phyloP scores from a whole-genome alignment of 2,797 vertebrate genomes.

The Sebastes hubbsi region DNA sequence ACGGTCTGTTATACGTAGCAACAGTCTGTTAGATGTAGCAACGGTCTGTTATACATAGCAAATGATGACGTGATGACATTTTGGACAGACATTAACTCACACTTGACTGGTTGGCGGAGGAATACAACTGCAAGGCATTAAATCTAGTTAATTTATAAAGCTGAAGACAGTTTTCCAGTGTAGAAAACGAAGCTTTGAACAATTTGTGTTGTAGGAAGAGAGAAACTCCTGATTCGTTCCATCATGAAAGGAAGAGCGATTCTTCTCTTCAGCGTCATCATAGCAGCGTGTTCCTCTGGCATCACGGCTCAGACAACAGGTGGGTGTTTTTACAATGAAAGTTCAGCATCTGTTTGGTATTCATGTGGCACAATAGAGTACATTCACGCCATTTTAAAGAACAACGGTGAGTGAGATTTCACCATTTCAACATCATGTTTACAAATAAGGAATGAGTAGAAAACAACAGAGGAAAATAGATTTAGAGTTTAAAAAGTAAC shows the following conservation, averaged over 20 bases:
- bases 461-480: too few species aligned
- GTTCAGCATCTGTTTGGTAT: not conserved
- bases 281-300: slow-evolving; percentile 32
- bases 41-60: too few species aligned
- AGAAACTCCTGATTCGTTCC: not conserved
- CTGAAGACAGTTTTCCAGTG: not conserved
- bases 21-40: too few species aligned
- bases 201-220: not conserved
- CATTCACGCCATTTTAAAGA: not conserved
- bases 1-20: too few species aligned
- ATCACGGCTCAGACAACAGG: slow-evolving; percentile 52
- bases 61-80: too few species aligned
- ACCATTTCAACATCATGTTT: too few species aligned
- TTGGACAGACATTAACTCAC: too few species aligned
- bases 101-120: too few species aligned
- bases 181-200: not conserved
- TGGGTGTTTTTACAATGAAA: not conserved
- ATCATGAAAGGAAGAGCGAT: slow-evolving; percentile 51
- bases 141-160: too few species aligned
- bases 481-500: too few species aligned
- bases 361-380: not conserved
- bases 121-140: too few species aligned
- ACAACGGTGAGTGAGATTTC: not conserved
- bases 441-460: not conserved
- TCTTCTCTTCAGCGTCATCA: slow-evolving; percentile 43